Base-by-base conservation (phyloP, 1,140 invertebrate species). In the Thereuonema tuberculata region DNA sequence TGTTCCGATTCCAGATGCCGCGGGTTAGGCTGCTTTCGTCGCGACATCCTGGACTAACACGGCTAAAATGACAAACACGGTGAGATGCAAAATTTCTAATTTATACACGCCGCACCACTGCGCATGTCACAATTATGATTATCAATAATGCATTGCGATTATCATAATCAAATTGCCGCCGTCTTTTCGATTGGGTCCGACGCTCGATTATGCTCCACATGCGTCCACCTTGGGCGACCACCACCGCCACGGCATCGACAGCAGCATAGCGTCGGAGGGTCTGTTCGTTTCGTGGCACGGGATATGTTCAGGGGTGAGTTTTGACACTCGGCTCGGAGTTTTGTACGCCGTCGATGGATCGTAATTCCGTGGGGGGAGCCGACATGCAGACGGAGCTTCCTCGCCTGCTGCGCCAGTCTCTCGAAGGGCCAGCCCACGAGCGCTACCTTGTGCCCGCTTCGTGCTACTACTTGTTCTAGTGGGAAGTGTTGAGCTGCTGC, bases 11-110 rank as follows among this genome's bases (percentile, higher is more conserved):
- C 76, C 56, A 76, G 71, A 65, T 77, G 75, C 57, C 75, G 71
- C 56, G 81, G 81, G 58, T 79, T 72, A 24, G 78, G 74, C 67
- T 80, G 81, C 71, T 82, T 83, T 71, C 80, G 74, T 65, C 80
- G 75, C 67, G 75, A 80, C 79, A 79, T 82, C 58, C 56, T 67
- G 43, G 26, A 46, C 23, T 25, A 49, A 37, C 48, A 37, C 61
- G 62, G 56, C 65, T 61, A 50, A 50, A 50, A 50, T 50, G 48
- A 50, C 48, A 50, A 50, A 50, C 48, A 50, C 17, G 23, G 23
- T 12, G 48, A 20, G 48, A 50, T 17, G 48, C 23, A 50, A 50
- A 50, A 50, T 65, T 56, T 65, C 58, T 63, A 64, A 66, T 66
- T 67, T 67, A 66, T 66, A 64, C 66, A 66, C 61, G 61, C 62